phyloP scores from a whole-genome alignment of 2,888 invertebrate genomes.

The Habroteleia sp. region DNA sequence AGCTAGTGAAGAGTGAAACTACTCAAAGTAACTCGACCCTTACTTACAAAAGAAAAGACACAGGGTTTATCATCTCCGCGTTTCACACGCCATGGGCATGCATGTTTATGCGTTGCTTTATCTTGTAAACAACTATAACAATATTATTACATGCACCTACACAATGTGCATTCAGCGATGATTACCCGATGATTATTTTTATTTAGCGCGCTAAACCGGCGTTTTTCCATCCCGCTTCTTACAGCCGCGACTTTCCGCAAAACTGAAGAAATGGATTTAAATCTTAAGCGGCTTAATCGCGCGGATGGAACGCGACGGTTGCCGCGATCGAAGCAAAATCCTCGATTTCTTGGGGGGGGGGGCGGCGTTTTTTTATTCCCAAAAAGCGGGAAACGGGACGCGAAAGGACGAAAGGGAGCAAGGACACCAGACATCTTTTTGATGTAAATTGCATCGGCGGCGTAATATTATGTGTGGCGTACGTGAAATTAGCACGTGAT shows the following conservation, averaged over 20 bases:
- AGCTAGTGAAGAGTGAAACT: constrained; percentile 80
- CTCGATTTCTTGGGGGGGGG: no score
- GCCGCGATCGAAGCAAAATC: no score
- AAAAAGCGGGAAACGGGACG: no score
- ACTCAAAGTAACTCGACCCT: constrained; percentile 80
- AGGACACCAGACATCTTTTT: constrained; percentile 48
- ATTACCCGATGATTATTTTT: constrained; percentile 45
- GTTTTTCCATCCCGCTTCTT: no score
- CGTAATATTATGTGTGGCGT: constrained; percentile 43
- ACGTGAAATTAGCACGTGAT: constrained; percentile 63
- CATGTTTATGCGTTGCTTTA: constrained; percentile 48
- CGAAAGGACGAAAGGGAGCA: constrained; percentile 1
- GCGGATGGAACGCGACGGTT: no score
- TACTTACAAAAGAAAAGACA: constrained; percentile 61
- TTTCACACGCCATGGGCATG: constrained; percentile 57
- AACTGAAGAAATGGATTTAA: no score
- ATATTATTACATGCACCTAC: constrained; percentile 43
- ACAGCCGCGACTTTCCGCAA: no score
- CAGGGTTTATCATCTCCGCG: constrained; percentile 60
- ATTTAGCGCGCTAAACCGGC: constrained; percentile 5
- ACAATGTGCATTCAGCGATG: constrained; percentile 35
- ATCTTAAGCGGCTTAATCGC: no score
- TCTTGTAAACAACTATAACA: constrained; percentile 36
- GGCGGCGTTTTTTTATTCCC: no score
- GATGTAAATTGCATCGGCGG: constrained; percentile 51